phyloP scores from a whole-genome alignment of 2,888 invertebrate species.

The Lepidonotus clava region DNA sequence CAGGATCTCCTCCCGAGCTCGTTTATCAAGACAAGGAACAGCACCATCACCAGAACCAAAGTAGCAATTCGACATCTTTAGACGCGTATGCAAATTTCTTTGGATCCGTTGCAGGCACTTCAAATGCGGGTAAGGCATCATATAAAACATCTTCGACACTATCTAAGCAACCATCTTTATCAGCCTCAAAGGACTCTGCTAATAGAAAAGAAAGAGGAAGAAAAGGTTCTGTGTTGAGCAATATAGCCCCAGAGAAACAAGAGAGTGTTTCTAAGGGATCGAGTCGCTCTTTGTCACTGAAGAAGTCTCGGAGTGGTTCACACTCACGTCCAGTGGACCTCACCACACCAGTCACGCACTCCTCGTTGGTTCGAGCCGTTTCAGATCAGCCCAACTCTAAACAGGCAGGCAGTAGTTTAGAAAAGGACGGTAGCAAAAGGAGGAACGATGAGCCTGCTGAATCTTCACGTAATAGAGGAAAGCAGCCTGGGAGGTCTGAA shows the following conservation, averaged over 20 bases:
- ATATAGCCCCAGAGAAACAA: not conserved
- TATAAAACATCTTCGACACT: not conserved
- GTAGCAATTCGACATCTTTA: not conserved
- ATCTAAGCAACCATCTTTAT: not conserved
- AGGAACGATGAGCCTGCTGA: too few species aligned
- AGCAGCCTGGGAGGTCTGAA: too few species aligned
- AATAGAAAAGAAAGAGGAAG: not conserved
- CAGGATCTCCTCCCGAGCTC: conserved; percentile 33
- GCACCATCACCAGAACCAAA: not conserved
- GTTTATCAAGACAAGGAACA: conserved; percentile 9
- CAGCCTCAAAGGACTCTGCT: not conserved
- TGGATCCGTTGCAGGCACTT: not conserved
- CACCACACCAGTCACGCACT: too few species aligned
- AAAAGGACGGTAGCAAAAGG: too few species aligned
- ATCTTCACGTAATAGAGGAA: too few species aligned
- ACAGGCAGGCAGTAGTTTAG: too few species aligned
- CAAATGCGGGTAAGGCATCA: not conserved
- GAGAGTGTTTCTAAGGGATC: not conserved
- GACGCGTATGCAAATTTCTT: conserved; percentile 35
- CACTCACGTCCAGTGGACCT: not conserved
- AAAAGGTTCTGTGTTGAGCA: not conserved
- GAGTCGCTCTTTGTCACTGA: not conserved
- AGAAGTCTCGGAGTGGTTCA: not conserved
- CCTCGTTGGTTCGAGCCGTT: too few species aligned
- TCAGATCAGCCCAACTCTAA: too few species aligned